Conservation (phyloP, 2,113 vertebrate genomes). For the Bubalus kerabau region DNA sequence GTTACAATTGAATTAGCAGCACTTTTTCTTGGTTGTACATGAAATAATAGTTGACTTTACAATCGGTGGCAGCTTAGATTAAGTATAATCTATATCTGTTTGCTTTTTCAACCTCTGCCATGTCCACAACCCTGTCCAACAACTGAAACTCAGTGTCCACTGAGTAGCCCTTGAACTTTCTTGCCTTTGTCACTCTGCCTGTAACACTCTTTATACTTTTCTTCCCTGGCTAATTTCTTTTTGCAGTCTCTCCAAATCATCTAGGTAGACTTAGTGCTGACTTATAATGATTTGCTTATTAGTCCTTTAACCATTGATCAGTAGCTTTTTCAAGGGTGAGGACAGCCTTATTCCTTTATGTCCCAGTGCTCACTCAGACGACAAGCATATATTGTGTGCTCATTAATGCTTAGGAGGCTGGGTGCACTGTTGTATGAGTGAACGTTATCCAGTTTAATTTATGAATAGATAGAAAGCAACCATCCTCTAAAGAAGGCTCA, state of each 20-base stretch:
- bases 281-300: background rate
- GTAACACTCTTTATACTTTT: background rate
- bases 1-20: background rate
- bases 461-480: background rate
- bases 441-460: background rate
- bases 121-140: accelerated
- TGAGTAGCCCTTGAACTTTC: background rate
- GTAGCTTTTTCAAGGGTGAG: background rate
- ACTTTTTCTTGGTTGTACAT: background rate
- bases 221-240: background rate
- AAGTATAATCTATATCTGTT: background rate
- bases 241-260: background rate
- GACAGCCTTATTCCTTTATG: background rate
- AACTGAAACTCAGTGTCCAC: background rate
- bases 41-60: background rate
- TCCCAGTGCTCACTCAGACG: background rate
- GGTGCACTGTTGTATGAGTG: background rate
- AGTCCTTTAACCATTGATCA: background rate
- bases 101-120: background rate
- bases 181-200: background rate
- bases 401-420: background rate
- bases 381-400: background rate
- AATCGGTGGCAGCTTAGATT: background rate
- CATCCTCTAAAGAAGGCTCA: background rate
- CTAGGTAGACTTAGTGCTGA: background rate